Percentiles rank a stretch among this genome's conserved stretches.
These are phyloP conservation scores for Petrolisthes cinctipes DNA, from an alignment of 2,888 invertebrate species.

Conservation along the genomic window DNA sequence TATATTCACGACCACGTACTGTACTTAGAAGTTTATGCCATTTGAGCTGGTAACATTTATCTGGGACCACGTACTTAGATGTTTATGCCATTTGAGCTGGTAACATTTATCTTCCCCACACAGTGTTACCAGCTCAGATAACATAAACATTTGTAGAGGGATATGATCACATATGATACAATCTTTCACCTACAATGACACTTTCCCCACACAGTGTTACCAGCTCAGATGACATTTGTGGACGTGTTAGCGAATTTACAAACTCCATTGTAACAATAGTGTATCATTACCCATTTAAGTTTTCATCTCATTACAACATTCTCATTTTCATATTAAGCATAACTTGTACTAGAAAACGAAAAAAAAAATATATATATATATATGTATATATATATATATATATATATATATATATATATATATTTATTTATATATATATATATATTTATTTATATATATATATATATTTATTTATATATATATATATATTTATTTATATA, in stretches of 20 bases:
- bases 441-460: not conserved
- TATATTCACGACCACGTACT: not conserved
- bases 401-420: not conserved
- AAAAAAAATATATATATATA: not conserved
- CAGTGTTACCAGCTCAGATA: no score
- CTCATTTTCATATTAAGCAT: slow-evolving; percentile 13
- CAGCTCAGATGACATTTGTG: no score
- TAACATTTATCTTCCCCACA: no score
- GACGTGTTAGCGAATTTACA: no score
- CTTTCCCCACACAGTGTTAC: no score
- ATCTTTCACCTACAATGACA: no score
- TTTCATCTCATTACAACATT: slow-evolving; percentile 11
- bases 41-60: no score
- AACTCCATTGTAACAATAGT: no score
- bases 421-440: not conserved
- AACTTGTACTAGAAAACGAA: slow-evolving; percentile 7
- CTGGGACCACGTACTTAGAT: no score
- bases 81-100: no score
- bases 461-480: not conserved
- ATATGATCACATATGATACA: not conserved
- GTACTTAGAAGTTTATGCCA: no score
- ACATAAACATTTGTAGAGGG: no score
- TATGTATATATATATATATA: not conserved
- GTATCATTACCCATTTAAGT: not conserved
- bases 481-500: not conserved